Evolutionary conservation across 64 coral and sea anemone species (phyloP), one percentile per base, ranked within the genome.

Genomic region (Pocillopora verrucosa): DNA sequence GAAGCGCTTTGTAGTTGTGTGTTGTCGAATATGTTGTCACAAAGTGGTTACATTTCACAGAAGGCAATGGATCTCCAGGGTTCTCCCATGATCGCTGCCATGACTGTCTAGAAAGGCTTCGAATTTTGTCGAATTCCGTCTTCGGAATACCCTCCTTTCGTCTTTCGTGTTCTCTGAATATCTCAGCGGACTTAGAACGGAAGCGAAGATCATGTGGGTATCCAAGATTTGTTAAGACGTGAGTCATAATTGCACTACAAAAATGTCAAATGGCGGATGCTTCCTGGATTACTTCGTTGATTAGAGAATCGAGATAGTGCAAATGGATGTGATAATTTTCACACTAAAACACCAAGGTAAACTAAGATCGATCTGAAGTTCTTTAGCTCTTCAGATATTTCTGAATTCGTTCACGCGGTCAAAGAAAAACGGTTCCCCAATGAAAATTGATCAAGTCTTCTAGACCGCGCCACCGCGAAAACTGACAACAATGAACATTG

Each of bases 41-140:
- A 41, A 92, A 97, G 36, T 97, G 95, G 26, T 97, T 90, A 26
- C 87, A 93, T 41, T 76, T 87, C 17, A 93, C 91, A 0, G 72
- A 34, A 34, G 95, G 95, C 30, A 97, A 70, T 16, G 95, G 95
- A 20, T 97, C 93, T 0, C 88, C 95, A 4, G 95, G 95, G 20
- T 93, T 76, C 88, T 97, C 91, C 51, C 90, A 97, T 13, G 30
- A 72, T 57, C 74, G 25, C 34, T 79, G 91, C 95, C 95, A 97
- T 24, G 95, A 97, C 61, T 91, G 91, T 1, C 95, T 87, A 0
- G 95, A 97, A 20, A 94, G 57, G 45, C 81, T 73, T 10, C 95
- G 91, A 91, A 97, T 97, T 60, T 83, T 80, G 59, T 97, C 92
- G n/a, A 97, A 87, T 75, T 97, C 95, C 34, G 74, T 91, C 60